Evolutionary conservation across 2,888 invertebrate species (phyloP), one percentile per base, ranked within the genome.

Genomic region (Orgyia antiqua): DNA sequence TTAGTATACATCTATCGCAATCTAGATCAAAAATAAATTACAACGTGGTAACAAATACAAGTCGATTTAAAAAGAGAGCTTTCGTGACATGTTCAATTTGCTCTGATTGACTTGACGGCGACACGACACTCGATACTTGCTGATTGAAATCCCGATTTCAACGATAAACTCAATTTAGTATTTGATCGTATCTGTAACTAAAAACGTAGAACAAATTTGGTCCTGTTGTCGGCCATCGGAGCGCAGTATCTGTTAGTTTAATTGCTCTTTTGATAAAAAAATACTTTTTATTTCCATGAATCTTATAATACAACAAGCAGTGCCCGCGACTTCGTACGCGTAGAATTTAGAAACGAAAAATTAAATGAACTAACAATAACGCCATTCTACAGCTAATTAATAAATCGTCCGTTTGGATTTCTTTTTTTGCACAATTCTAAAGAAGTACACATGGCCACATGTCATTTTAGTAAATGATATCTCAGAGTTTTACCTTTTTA

Each of bases 81-180:
- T 6, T 45, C 51, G 53, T 68, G 66, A 68, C 67, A 68, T 62
- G 64, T 71, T 63, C 72, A 71, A 74, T 74, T 75, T 70, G 54
- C 51, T 54, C 67, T 75, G 75, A 76, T 77, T 71, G 73, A 70
- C 67, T 74, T 60, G 63, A 66, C 67, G 61, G 61, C 52, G 55
- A 58, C 59, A 61, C 68, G 57, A 58, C 68, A 60, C 51, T 53
- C 61, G 65, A 59, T 63, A 64, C 65, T 66, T 58, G 59, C 58
- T 68, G 72, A 73, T 71, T 73, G 70, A 73, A 70, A 69, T 67
- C 68, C 60, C 61, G 63, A 66, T 68, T 69, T 61, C 59, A 39
- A 47, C 58, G 63, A 65, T 65, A 70, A 73, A 74, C 60, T 66
- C 69, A 58, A 72, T 74, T 72, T 67, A 61, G 59, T 56, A 49